Base-by-base conservation (phyloP, 2,888 invertebrate species). In the Schizaphis graminum region DNA sequence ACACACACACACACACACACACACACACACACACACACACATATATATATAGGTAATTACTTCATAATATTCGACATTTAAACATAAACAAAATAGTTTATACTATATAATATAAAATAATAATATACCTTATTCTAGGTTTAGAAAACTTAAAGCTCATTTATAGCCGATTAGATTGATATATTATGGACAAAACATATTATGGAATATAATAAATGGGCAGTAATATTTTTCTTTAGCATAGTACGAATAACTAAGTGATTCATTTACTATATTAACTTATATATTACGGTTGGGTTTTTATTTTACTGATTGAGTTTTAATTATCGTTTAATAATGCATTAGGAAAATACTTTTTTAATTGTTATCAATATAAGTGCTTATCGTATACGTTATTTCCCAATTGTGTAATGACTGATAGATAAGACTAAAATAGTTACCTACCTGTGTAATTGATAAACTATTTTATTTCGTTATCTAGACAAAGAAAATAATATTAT, bases 341-440 rank as follows among this genome's bases (percentile, higher is more conserved):
- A n/a, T n/a, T n/a, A n/a, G 67, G 5, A 67, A 67, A 67, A n/a
- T 61, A 67, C 1, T 67, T n/a, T 28, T n/a, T n/a, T n/a, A 67
- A 16, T 67, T 67, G 24, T 67, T 57, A 67, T n/a, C 67, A 67
- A n/a, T 67, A 67, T n/a, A 67, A 16, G n/a, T 67, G 16, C n/a
- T 67, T 67, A 67, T 67, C n/a, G 13, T n/a, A 67, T 67, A 67
- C 67, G 67, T n/a, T 67, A n/a, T 67, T 67, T 67, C 67, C 67
- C 67, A 67, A 67, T 67, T n/a, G 5, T n/a, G 67, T 67, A 67
- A 67, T 67, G 67, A 4, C n/a, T n/a, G 26, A 57, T 8, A 7
- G 10, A 26, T 26, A 57, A 26, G 26, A 57, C 57, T 26, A 57
- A 53, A 53, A 53, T 26, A 26, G 24, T 57, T 57, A 26, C 26